phyloP scores from a whole-genome alignment of 2,113 vertebrate genomes.

The Microcebus griseorufus region DNA sequence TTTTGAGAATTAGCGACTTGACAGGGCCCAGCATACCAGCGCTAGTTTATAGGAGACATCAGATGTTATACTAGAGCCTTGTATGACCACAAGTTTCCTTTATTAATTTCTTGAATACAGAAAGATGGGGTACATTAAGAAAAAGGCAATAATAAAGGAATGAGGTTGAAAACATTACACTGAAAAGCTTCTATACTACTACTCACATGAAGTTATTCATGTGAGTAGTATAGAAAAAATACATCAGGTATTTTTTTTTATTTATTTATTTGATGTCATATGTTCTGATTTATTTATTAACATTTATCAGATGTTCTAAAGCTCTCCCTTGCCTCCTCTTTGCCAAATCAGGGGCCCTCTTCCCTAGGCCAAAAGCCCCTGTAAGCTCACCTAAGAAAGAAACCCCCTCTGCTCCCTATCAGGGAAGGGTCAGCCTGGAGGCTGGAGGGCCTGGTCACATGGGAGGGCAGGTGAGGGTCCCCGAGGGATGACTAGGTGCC shows the following conservation, averaged over 20 bases:
- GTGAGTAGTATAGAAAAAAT: neutral
- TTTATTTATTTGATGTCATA: neutral
- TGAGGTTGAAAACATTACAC: neutral
- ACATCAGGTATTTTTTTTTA: neutral
- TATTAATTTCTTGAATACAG: neutral
- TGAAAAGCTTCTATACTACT: neutral
- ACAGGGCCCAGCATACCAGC: neutral
- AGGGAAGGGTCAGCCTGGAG: neutral
- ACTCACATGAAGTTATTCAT: neutral
- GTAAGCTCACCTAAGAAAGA: neutral
- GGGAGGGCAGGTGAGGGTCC: neutral
- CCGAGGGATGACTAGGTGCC: neutral
- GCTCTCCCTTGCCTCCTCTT: neutral
- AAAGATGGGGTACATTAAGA: neutral
- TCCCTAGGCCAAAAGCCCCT: neutral
- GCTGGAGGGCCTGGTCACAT: neutral
- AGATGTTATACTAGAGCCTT: neutral
- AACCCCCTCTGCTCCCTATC: neutral
- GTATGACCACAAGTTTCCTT: neutral
- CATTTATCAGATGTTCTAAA: slow-evolving; percentile 51
- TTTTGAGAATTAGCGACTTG: neutral
- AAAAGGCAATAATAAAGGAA: neutral
- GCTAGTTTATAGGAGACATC: neutral
- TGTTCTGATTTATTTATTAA: slow-evolving; percentile 63
- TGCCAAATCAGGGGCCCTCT: slow-evolving; percentile 12